Percentiles rank a stretch among this genome's conserved stretches.
phyloP scores from a whole-genome alignment of 2,888 invertebrate genomes.

The Cephus rjabovi region DNA sequence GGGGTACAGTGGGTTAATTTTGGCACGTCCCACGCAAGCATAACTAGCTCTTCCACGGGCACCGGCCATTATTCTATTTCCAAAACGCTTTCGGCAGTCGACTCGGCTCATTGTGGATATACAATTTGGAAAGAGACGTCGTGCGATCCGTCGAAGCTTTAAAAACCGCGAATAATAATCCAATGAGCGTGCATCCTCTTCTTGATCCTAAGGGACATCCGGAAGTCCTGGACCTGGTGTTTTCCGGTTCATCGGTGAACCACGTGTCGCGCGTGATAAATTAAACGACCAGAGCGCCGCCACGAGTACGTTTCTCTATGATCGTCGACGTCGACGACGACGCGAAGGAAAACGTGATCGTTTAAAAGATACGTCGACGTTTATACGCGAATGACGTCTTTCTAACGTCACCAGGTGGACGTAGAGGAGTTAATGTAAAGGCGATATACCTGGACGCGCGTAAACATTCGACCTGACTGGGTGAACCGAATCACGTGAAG shows the following conservation, averaged over 20 bases:
- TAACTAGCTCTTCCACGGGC: conserved; percentile 33
- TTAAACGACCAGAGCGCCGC: neutral
- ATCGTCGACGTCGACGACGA: neutral
- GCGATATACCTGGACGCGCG: neutral
- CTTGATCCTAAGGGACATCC: neutral
- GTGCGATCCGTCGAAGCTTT: neutral
- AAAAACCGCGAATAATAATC: neutral
- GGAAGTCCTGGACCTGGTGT: neutral
- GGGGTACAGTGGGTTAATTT: conserved; percentile 36
- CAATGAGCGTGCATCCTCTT: neutral
- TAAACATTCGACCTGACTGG: neutral
- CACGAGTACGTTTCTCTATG: neutral
- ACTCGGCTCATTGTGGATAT: neutral
- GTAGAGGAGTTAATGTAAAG: neutral
- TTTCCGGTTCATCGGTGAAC: neutral
- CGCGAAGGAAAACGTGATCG: neutral
- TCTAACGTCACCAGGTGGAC: neutral
- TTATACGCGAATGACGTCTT: neutral
- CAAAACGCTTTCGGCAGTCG: conserved; percentile 18
- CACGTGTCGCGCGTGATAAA: neutral
- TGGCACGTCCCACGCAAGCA: conserved; percentile 43
- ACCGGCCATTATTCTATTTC: conserved; percentile 13
- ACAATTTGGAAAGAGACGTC: neutral
- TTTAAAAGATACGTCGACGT: neutral
- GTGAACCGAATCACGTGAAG: neutral